Percentiles rank a stretch among this genome's conserved stretches.
These are phyloP conservation scores for Pemphredon lugubris DNA, from an alignment of 2,888 invertebrate genomes.

Conservation along the genomic window DNA sequence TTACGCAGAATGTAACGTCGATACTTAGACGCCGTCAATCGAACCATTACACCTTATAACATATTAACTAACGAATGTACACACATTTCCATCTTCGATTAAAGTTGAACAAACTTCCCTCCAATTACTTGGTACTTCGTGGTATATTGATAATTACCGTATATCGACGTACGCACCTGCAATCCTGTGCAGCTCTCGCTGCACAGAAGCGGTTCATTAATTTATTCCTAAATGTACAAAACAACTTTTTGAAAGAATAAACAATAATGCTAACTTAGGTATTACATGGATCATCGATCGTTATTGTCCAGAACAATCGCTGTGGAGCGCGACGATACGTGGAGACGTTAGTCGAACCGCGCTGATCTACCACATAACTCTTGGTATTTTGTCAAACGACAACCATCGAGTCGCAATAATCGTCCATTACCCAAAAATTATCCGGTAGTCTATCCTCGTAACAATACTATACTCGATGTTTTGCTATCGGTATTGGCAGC, in stretches of 20 bases:
- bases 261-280: constrained; percentile 55
- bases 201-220: constrained; percentile 33
- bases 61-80: constrained; percentile 57
- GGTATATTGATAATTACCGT: constrained; percentile 54
- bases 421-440: constrained; percentile 23
- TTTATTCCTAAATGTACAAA: constrained; percentile 62
- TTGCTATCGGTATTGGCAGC: constrained; percentile 36
- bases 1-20: constrained; percentile 46
- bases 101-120: constrained; percentile 53
- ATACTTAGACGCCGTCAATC: constrained; percentile 40
- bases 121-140: constrained; percentile 51
- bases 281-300: constrained; percentile 59
- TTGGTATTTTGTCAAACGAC: constrained; percentile 51
- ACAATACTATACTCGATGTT: constrained; percentile 41
- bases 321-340: constrained; percentile 48
- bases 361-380: not conserved
- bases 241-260: constrained; percentile 60
- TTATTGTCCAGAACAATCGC: constrained; percentile 65
- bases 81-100: constrained; percentile 41
- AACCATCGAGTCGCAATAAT: constrained; percentile 41
- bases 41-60: constrained; percentile 47
- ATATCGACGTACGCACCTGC: constrained; percentile 27
- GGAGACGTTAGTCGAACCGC: constrained; percentile 27
- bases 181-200: constrained; percentile 31
- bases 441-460: constrained; percentile 25